Evolutionary conservation across 2,797 vertebrate species (phyloP), one percentile per base, ranked within the genome.

Genomic region (Gallinago stenura): DNA sequence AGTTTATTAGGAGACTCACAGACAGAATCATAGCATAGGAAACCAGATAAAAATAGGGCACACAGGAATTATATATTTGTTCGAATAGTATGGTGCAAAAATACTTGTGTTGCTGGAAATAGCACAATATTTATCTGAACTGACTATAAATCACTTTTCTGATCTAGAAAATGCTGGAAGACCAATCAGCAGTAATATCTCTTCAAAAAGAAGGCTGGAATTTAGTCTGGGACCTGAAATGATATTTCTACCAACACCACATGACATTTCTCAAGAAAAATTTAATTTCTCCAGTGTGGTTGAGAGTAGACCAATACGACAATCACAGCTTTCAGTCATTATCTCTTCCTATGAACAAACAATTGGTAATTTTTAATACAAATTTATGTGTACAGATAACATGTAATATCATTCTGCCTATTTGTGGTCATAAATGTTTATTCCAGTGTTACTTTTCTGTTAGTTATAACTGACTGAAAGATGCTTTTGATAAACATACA

Each of bases 281-380:
- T 99, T 98, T 97, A 92, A 93, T 94, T 96, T 95, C 69, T 94
- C 97, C 81, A 95, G 93, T 76, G 96, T 96, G 13, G 95, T 99
- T 91, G 98, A 98, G 96, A 98, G 96, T 83, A 97, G 96, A 80
- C 98, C 98, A 48, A 97, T 99, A 78, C 97, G 98, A 56, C 87
- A 66, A 65, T 98, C 98, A 14, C 97, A 98, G 65, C 90, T 98
- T 24, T 92, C 98, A 46, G 88, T 98, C 12, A 92, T 99, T 57
- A 97, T 98, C 89, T 97, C 98, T 93, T 99, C 99, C 25, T 99
- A 98, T 96, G 97, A 98, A 70, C 97, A 97, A 92, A 98, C 99
- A 66, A 98, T 99, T 72, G 98, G 99, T 99, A 98, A 98, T 98
- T 50, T 98, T 69, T 50, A 15, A 64, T 43, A 69, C 77, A 11